Evolutionary conservation across 2,888 invertebrate species (phyloP), one percentile per base, ranked within the genome.

Genomic region (Acrobasis repandana): DNA sequence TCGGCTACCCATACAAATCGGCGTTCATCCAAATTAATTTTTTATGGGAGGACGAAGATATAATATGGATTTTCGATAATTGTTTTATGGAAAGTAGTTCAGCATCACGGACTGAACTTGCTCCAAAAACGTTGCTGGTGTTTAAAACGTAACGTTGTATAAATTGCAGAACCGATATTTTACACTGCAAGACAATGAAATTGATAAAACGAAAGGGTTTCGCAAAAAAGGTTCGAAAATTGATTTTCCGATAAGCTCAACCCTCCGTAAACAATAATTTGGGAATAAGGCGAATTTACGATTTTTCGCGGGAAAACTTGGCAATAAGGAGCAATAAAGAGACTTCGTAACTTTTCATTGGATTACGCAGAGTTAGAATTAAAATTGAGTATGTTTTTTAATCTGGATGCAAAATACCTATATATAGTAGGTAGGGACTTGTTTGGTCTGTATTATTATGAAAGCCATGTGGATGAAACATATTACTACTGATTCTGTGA

Each of bases 251-350:
- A 58, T 58, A 49, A 18, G 11, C 38, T 14, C 49, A n/a, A 38
- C 38, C 50, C 36, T 38, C 58, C 18, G 54, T 58, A 58, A 58
- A 58, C 38, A 58, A 50, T 58, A 50, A 58, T 58, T 58, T 57
- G 33, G 16, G 36, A 50, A 58, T 38, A 58, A 58, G 16, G 50
- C 20, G 50, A 50, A 58, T 58, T 58, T 58, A 49, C 15, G 49
- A 14, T 38, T n/a, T 36, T 58, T 38, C 38, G 18, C 58, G 38
- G 18, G 20, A 50, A 56, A 52, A 56, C 15, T 56, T 56, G n/a
- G 47, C 10, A 47, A 56, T 46, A 56, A 46, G 9, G 46, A 28
- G 47, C 47, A 33, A 47, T 56, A 16, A 33, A 15, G 15, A 56
- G 28, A 2, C 16, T 52, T 52, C 36, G n/a, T 57, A 57, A 57